Conservation (phyloP, 2,113 vertebrate genomes). For the Felis chaus region DNA sequence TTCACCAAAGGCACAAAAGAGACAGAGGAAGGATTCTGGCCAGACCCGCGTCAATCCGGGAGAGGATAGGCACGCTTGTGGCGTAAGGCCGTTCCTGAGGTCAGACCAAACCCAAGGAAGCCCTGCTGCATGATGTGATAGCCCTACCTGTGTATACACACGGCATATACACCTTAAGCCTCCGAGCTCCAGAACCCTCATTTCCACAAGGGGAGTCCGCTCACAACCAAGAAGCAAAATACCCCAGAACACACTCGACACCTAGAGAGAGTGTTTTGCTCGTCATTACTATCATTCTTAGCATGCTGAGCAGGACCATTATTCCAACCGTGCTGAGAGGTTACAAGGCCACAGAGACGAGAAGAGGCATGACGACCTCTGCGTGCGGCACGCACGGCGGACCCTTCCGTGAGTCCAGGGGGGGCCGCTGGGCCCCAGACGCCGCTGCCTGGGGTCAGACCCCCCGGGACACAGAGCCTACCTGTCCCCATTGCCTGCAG, state of each 20-base stretch:
- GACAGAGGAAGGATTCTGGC: background rate
- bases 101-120: too few species aligned
- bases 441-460: background rate
- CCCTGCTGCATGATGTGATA: rapidly evolving
- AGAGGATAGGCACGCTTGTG: rapidly evolving
- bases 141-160: too few species aligned
- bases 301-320: rapidly evolving
- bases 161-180: background rate
- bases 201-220: background rate
- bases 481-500: background rate
- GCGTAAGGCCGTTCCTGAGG: background rate
- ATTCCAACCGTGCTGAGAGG: background rate
- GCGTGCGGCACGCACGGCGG: rapidly evolving
- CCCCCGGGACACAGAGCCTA: background rate
- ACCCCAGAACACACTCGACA: too few species aligned
- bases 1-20: too few species aligned
- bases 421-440: background rate
- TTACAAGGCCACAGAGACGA: background rate
- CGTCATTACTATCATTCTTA: rapidly evolving
- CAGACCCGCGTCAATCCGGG: background rate
- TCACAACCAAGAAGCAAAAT: background rate
- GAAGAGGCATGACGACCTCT: rapidly evolving
- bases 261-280: rapidly evolving
- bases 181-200: background rate
- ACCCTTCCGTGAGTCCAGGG: background rate